Evolutionary conservation across 2,888 invertebrate species (phyloP), one percentile per base, ranked within the genome.

Genomic region (Ectobius pallidus): DNA sequence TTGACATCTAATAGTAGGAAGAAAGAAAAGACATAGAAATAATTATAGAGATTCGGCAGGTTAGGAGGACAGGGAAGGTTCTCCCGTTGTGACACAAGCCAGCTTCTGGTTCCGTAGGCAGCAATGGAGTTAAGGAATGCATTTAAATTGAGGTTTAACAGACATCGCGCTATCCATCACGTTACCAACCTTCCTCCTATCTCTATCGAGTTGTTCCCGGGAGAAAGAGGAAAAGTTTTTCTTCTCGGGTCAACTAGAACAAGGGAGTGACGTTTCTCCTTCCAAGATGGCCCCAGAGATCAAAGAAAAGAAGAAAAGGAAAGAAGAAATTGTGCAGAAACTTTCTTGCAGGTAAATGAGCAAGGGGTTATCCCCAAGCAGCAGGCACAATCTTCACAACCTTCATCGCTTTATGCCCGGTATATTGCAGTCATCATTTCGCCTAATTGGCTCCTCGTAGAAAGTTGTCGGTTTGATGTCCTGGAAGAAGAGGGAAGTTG

Each of bases 61-160:
- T 25, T 3, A 49, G 11, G 22, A 11, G 22, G 20, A 58, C 30
- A 4, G 16, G 1, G 18, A 14, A 34, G 34, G 6, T 30, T 30
- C n/a, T 14, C 25, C 32, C 27, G 30, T 58, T 58, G 58, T 58
- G 58, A 32, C 58, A 58, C 11, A 30, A 58, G 30, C 9, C 6
- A 14, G 6, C 18, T 4, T 9, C 49, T 25, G 55, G 55, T 55
- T 55, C 55, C 55, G 25, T 25, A 55, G 55, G 70, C 46, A 46
- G 70, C 30, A 63, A 71, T 71, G 71, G 71, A 71, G 80, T 78
- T 79, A 79, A 78, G 80, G 81, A 80, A 81, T 80, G 81, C 81
- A 81, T 81, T 81, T 81, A 81, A 81, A 81, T 81, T 79, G 81
- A 79, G 80, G 78, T 79, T 81, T 81, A 81, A 80, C 70, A 79